Evolutionary conservation across 2,888 invertebrate genomes (phyloP).

Genomic region (Dicycla oo): DNA sequence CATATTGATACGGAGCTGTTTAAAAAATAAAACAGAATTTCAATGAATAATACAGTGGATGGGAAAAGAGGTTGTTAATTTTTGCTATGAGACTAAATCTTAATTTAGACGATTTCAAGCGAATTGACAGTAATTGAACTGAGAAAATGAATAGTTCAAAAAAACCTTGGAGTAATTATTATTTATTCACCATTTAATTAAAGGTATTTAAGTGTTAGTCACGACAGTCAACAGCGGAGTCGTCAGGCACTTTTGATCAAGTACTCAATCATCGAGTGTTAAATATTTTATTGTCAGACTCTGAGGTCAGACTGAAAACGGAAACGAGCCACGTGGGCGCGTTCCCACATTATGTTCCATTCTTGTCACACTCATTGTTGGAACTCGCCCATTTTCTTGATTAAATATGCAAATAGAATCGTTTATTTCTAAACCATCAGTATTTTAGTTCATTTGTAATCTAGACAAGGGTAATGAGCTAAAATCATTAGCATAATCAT

Average conservation of each 20-base stretch:
- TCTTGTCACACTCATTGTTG: constrained; percentile 61
- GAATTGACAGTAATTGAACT: constrained; percentile 1
- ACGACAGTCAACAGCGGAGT: constrained; percentile 23
- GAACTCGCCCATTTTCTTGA: constrained; percentile 55
- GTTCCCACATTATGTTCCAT: constrained; percentile 71
- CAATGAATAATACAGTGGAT: constrained; percentile 9
- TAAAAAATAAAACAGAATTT: constrained; percentile 22
- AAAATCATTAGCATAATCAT: constrained; percentile 23
- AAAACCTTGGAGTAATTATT: constrained; percentile 40
- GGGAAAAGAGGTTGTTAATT: background rate
- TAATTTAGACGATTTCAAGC: background rate
- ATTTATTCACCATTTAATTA: constrained; percentile 36
- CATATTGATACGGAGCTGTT: constrained; percentile 46
- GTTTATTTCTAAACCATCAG: constrained; percentile 55
- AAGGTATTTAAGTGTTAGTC: constrained; percentile 23
- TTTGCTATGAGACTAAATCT: background rate
- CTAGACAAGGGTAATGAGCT: constrained; percentile 32
- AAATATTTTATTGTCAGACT: too few relatives aligned
- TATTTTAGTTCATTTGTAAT: constrained; percentile 49
- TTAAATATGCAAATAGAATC: constrained; percentile 61
- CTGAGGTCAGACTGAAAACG: constrained; percentile 29
- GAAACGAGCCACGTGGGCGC: constrained; percentile 66
- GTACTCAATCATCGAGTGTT: constrained; percentile 23
- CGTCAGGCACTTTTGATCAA: constrained; percentile 46
- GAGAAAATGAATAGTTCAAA: constrained; percentile 8